Evolutionary conservation across 2,888 invertebrate species (phyloP), one percentile per base, ranked within the genome.

Genomic region (Apeira syringaria): DNA sequence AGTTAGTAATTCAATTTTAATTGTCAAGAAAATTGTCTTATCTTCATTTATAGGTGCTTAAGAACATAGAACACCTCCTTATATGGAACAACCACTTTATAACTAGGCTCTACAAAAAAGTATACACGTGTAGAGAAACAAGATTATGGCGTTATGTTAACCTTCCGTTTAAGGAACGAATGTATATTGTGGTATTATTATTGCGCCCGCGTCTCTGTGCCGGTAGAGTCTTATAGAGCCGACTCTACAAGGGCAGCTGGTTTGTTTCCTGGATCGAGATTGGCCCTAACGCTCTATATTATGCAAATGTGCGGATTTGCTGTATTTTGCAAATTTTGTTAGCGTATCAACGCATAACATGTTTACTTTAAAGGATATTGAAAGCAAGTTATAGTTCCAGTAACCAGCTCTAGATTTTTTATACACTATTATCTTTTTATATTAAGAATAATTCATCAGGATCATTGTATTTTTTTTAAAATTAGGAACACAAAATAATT

Each of bases 181-280:
- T 59, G 56, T 50, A 36, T 47, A 58, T 53, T 56, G 43, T 38
- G 45, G 36, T 38, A 49, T 64, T 64, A 53, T 52, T 61, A 66
- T 67, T 63, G 61, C 50, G 50, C 41, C 50, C 59, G 70, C 69
- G 45, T 31, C 30, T 67, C 69, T 54, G 18, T 34, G 33, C 30
- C 38, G 29, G 59, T 34, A 37, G 37, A 38, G 37, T 22, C n/a
- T 27, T 35, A 20, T 7, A 22, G 38, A 44, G 25, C 12, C 29
- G 32, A 15, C 59, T 60, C 30, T 59, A 71, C 86, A 85, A 87
- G 86, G 86, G 85, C 86, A 67, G 54, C 85, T 66, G 63, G 68
- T 86, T 72, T 60, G 69, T 72, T 87, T 87, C 86, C 86, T 86
- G 84, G 61, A 69, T 71, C 25, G 39, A 67, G 58, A 65, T 68